Evolutionary conservation across 2,797 vertebrate genomes (phyloP).

Genomic region (Malurus splendens): DNA sequence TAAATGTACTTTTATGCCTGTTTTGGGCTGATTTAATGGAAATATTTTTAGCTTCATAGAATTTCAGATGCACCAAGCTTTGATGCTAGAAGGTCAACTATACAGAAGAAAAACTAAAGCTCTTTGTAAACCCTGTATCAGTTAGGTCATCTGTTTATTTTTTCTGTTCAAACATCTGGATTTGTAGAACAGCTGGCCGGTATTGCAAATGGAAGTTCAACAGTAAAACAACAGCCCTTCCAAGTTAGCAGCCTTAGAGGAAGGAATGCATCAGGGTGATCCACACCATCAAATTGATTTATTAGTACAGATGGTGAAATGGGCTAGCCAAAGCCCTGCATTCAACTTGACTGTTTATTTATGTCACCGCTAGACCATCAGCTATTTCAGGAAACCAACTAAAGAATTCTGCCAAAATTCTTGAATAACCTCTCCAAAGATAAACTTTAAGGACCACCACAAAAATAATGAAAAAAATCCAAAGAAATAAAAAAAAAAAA

Average conservation of each 20-base stretch:
- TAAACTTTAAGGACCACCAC: background rate
- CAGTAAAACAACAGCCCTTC: slow-evolving; percentile 32
- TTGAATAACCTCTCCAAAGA: background rate
- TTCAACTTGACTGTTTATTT: slow-evolving; percentile 55
- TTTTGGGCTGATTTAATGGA: background rate
- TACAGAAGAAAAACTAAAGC: background rate
- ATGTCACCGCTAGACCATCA: background rate
- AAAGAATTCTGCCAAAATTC: background rate
- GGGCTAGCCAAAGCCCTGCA: slow-evolving; percentile 18
- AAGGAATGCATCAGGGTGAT: slow-evolving; percentile 28
- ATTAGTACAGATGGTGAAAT: slow-evolving; percentile 57
- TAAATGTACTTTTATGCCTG: background rate
- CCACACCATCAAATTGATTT: slow-evolving; percentile 51
- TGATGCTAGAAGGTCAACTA: background rate
- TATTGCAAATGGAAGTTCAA: slow-evolving; percentile 40
- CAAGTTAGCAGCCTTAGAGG: slow-evolving; percentile 13
- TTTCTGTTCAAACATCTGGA: slow-evolving; percentile 42
- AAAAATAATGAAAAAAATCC: background rate
- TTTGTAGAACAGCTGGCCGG: slow-evolving; percentile 36
- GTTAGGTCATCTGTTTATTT: slow-evolving; percentile 60
- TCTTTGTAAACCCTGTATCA: slow-evolving; percentile 27
- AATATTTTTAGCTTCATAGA: background rate
- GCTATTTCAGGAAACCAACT: slow-evolving; percentile 37
- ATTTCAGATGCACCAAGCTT: slow-evolving; percentile 29
- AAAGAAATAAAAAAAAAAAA: background rate